phyloP scores from a whole-genome alignment of 2,888 invertebrate species.

The Drepanosiphum platanoidis region DNA sequence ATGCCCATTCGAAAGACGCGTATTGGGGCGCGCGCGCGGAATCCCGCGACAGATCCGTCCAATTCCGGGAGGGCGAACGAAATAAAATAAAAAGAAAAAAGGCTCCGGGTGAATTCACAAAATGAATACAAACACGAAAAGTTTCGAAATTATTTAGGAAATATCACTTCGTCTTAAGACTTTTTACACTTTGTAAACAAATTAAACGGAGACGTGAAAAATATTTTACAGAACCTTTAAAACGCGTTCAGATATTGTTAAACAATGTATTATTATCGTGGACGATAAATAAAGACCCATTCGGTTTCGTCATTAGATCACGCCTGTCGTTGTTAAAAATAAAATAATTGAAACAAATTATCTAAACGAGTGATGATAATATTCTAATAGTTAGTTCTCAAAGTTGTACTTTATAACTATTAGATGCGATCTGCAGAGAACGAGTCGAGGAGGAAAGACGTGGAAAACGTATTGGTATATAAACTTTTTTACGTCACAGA shows the following conservation, averaged over 20 bases:
- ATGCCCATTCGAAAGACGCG: constrained; percentile 50
- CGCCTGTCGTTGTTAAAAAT: no score
- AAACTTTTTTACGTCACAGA: no score
- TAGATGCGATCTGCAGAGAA: no score
- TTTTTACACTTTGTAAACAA: constrained; percentile 10
- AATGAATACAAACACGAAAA: constrained; percentile 28
- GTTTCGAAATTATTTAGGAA: constrained; percentile 3
- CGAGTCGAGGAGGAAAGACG: no score
- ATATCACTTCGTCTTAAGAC: constrained; percentile 15
- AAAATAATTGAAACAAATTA: no score
- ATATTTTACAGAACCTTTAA: not conserved
- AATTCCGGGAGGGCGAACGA: constrained; percentile 43
- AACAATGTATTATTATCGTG: not conserved
- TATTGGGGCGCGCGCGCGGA: constrained; percentile 42
- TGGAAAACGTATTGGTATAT: no score
- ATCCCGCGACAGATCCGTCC: constrained; percentile 36
- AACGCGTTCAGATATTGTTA: not conserved
- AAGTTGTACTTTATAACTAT: no score
- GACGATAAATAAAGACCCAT: not conserved
- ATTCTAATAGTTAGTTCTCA: no score
- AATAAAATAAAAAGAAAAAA: constrained; percentile 30
- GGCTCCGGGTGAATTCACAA: constrained; percentile 52
- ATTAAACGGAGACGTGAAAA: not conserved
- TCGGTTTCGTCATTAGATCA: not conserved
- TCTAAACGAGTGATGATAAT: no score